A percentile compares a stretch with the other conserved stretches of the same genome.
Conservation (phyloP, 35 echinoderm and acorn worm species). For the Strongylocentrotus purpuratus region DNA sequence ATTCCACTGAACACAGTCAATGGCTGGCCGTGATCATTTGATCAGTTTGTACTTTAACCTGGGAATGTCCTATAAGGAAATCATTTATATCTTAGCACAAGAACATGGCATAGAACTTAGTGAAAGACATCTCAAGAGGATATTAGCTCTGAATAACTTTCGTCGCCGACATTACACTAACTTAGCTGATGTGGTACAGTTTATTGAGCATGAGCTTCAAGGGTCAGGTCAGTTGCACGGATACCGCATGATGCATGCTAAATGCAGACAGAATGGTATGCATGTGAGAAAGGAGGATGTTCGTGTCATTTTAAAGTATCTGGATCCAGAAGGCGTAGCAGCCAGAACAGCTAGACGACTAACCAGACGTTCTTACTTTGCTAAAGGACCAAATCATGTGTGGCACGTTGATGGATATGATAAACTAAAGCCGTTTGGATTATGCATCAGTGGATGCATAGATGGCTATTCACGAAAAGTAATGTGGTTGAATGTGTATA, state of each 20-base stretch:
- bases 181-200: constrained; percentile 61
- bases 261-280: constrained; percentile 58
- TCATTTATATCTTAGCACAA: neutral
- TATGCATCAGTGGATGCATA: constrained; percentile 74
- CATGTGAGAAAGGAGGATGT: constrained; percentile 56
- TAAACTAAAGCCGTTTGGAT: constrained; percentile 74
- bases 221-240: constrained; percentile 65
- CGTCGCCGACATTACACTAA: constrained; percentile 57
- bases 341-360: constrained; percentile 50
- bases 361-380: constrained; percentile 43
- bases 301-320: constrained; percentile 39
- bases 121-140: constrained; percentile 51
- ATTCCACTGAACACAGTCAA: neutral
- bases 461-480: constrained; percentile 71
- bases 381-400: constrained; percentile 58
- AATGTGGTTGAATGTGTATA: constrained; percentile 60
- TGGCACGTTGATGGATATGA: constrained; percentile 87
- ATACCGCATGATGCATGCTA: constrained; percentile 71
- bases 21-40: neutral
- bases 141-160: constrained; percentile 50
- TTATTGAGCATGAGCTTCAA: constrained; percentile 56
- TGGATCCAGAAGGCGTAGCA: constrained; percentile 64
- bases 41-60: constrained; percentile 36
- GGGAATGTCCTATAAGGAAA: constrained; percentile 44
- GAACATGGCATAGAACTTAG: constrained; percentile 23